Evolutionary conservation across 2,888 invertebrate genomes (phyloP), one percentile per base, ranked within the genome.

Genomic region (Himalopsyche tibetana): DNA sequence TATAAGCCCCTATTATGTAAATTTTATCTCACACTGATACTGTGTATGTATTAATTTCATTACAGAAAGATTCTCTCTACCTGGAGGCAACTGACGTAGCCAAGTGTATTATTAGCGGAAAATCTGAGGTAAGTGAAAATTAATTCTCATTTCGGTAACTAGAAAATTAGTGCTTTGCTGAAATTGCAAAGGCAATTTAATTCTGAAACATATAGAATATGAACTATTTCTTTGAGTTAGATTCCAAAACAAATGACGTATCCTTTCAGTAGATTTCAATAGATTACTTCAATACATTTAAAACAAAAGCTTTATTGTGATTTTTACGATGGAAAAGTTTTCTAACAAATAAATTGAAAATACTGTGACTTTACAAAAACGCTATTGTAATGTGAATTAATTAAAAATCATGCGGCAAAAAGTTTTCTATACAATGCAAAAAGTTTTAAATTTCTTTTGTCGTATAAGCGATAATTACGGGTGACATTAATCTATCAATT

Each of bases 51-150:
- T 63, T 63, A 63, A 19, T 63, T 63, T 63, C 63, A 63, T 63
- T 63, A 19, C 63, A 88, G 88, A 88, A 74, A 51, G 88, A 88
- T 69, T 87, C 88, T 4, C 42, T 88, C 8, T 82, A 86, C 74
- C 85, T 88, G 80, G 88, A 88, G 81, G 87, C 88, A 12, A 88
- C 88, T 19, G 88, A 88, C 81, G 87, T 85, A 40, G 69, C 85
- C 5, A 87, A 83, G 45, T 88, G 88, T 81, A 87, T 88, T 74
- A 82, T 86, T 55, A 88, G 88, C 42, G 88, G 85, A 79, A 87
- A 87, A 84, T 87, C 87, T 0, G 86, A 88, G 88, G 88, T 87
- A 81, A 85, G 55, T 56, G 19, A 63, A 63, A 63, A 63, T 42
- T 28, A 42, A 81, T 45, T 81, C 28, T 17, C 45, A 81, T 45